Base-by-base conservation (phyloP, 2,113 vertebrate genomes). In the Telmatochromis sp. region DNA sequence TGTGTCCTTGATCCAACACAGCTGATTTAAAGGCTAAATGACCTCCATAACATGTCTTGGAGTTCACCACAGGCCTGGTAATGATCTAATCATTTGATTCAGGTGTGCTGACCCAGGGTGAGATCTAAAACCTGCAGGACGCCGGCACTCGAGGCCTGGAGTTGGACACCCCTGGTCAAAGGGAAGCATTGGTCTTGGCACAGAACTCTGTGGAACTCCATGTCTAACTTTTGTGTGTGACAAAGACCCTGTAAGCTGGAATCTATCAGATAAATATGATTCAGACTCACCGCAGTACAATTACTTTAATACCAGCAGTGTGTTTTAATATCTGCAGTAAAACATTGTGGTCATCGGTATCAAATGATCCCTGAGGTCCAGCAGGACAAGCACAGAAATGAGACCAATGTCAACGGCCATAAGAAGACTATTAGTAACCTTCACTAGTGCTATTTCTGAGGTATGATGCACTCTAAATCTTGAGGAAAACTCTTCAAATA, bases 11-110 rank as follows among this genome's bases (percentile, higher is more conserved):
- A 57, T 14, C 54, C 23, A 57, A 26, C 23, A 57, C 54, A 57
- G 12, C 54, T 26, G 54, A 57, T 57, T 57, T 3, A 26, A 26
- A 57, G 0, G 21, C 21, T 57, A 26, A 57, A 57, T 2, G 12
- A 57, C 54, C 21, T 26, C 54, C 54, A 0, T 0, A 57, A 14
- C 21, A 57, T 57, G 21, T 57, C 4, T 57, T 57, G 54, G 0
- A 14, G 21, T 57, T 57, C 6, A 0, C 12, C 54, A 57, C 4
- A 0, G 21, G 12, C 21, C 12, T 26, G 11, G 0, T 13, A 1
- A 55, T 55, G 6, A 55, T 0, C 53, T 23, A 7, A 0, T 55
- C 6, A 1, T 55, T 23, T 7, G 11, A 14, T 7, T 55, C 54
- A 55, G 54, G 54, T 55, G 54, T 55, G 21, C 2, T 55, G 54